Base-by-base conservation (phyloP, 1,140 invertebrate genomes). In the Calliopsis andreniformis region DNA sequence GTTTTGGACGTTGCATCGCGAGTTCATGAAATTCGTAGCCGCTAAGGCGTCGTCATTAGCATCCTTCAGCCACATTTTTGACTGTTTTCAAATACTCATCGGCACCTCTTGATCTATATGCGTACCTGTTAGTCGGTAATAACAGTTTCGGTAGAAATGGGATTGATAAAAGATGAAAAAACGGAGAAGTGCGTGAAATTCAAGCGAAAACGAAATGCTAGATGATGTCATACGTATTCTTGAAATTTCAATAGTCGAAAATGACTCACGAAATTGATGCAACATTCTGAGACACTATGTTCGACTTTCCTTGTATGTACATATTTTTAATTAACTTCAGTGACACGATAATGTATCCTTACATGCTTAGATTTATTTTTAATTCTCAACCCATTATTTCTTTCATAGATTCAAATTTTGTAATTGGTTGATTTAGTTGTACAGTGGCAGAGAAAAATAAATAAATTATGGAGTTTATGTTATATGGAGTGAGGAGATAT, bases 41-140 rank as follows among this genome's bases (percentile, higher is more conserved):
- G 80, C 42, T 51, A 76, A 71, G 71, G 23, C 63, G 30, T 73
- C 81, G 20, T 87, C 55, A 47, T 68, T 78, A 18, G 69, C 72
- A 72, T 82, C 73, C 72, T 87, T 86, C 32, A 87, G 76, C 79
- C 83, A 84, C 87, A 88, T 87, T 69, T 78, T 86, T 77, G 53
- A 25, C 67, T 69, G 67, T 49, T 76, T 68, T 82, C 76, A 83
- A 82, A 51, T 45, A 78, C 78, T 77, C 80, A 81, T 81, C 67
- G 12, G 47, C 63, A 45, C 20, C 42, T 58, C 25, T 53, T 39
- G 73, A 66, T 76, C 20, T 47, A 78, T 56, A 55, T 59, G 73
- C 23, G 47, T 66, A 66, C 61, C 66, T 55, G 32, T 81, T 59
- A 71, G 49, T 49, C 49, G 59, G 43, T 53, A 62, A 80, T 12